Conservation (phyloP, 2,888 invertebrate genomes). For the Tachystola acroxantha region DNA sequence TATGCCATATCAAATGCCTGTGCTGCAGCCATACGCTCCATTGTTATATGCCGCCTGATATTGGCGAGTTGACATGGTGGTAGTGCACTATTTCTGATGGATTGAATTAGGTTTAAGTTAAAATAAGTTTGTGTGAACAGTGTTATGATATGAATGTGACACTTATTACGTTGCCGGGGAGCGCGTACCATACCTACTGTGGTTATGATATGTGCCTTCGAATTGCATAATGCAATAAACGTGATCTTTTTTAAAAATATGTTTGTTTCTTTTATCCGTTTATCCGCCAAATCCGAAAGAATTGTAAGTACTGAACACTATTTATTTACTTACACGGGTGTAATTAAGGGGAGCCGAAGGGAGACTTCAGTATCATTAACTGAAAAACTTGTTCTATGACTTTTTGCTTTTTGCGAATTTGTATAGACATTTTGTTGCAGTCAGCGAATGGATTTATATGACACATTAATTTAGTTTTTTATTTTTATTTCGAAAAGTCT, state of each 20-base stretch:
- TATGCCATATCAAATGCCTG: slow-evolving; percentile 38
- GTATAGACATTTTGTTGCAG: no score
- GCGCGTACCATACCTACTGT: slow-evolving; percentile 59
- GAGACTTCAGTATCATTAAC: no score
- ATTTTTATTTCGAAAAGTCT: no score
- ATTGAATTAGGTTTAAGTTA: slow-evolving; percentile 23
- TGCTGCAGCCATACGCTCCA: slow-evolving; percentile 63
- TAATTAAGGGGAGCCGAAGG: no score
- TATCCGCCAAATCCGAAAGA: not conserved
- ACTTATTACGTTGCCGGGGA: slow-evolving; percentile 71
- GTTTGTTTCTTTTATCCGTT: slow-evolving; percentile 14
- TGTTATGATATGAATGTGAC: slow-evolving; percentile 42
- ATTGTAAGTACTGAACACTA: not conserved
- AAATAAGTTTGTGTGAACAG: slow-evolving; percentile 37
- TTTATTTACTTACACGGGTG: not conserved
- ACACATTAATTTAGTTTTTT: no score
- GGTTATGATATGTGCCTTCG: slow-evolving; percentile 68
- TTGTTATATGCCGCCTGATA: slow-evolving; percentile 34
- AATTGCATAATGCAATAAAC: slow-evolving; percentile 75
- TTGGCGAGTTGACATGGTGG: slow-evolving; percentile 52
- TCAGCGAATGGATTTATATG: no score
- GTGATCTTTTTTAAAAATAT: slow-evolving; percentile 56
- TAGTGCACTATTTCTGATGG: no score
- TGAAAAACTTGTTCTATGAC: no score
- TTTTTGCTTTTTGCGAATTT: no score